Evolutionary conservation across 2,888 invertebrate genomes (phyloP).

Genomic region (Lomographa bimaculata): DNA sequence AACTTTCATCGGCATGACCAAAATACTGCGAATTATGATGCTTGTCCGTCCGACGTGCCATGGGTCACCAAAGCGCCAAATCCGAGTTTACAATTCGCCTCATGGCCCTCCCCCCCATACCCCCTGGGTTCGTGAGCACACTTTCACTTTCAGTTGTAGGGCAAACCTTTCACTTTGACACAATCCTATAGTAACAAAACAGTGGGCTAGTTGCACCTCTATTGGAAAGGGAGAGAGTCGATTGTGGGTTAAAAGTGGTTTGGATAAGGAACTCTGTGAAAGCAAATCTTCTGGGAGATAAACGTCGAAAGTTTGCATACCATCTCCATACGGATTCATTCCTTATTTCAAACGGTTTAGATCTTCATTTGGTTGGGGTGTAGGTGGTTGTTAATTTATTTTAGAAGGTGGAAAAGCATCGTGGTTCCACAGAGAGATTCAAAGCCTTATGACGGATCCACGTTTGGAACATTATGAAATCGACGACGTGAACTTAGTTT

Average conservation of each 20-base stretch:
- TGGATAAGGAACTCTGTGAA: slow-evolving; percentile 47
- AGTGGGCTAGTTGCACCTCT: slow-evolving; percentile 32
- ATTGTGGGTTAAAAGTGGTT: slow-evolving; percentile 21
- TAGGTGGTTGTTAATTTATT: slow-evolving; percentile 38
- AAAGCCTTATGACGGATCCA: slow-evolving; percentile 75
- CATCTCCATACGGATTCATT: slow-evolving; percentile 25
- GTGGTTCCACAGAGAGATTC: slow-evolving; percentile 73
- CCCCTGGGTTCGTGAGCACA: slow-evolving; percentile 50
- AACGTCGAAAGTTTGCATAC: slow-evolving; percentile 57
- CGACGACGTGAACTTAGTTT: slow-evolving; percentile 58
- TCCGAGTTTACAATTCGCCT: slow-evolving; percentile 70
- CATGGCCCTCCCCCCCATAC: slow-evolving; percentile 53
- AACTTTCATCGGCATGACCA: slow-evolving; percentile 54
- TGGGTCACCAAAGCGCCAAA: slow-evolving; percentile 73
- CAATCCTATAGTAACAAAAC: slow-evolving; percentile 23
- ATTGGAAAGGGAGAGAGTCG: rapidly evolving
- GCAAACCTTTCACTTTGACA: slow-evolving; percentile 55
- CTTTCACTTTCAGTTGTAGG: slow-evolving; percentile 83
- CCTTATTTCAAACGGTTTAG: slow-evolving; percentile 29
- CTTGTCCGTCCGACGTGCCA: slow-evolving; percentile 43
- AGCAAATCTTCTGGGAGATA: slow-evolving; percentile 38
- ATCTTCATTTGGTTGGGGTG: slow-evolving; percentile 30
- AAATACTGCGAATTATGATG: slow-evolving; percentile 47
- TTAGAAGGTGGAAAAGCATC: slow-evolving; percentile 25
- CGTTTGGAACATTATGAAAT: slow-evolving; percentile 74